Percentiles rank a stretch among this genome's conserved stretches.
Evolutionary conservation across 2,113 vertebrate genomes (phyloP).

Genomic region (Odontesthes bonariensis): DNA sequence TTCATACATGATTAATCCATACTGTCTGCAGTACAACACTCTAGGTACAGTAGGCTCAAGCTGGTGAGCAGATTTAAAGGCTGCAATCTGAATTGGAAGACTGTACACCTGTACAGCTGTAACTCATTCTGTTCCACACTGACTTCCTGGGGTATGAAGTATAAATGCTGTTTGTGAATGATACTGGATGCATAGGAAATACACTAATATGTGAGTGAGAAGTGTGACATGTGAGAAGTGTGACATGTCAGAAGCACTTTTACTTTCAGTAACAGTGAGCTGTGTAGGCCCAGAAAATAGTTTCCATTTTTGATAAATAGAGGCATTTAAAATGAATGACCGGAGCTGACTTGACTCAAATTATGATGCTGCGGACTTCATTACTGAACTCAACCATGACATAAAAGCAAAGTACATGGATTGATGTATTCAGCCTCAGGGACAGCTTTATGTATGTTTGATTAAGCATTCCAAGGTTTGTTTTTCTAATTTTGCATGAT

Average conservation of each 20-base stretch:
- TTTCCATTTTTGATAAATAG: conserved; percentile 29
- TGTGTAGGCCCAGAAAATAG: no score
- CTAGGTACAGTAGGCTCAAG: background rate
- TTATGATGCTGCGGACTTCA: conserved; percentile 89
- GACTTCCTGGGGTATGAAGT: background rate
- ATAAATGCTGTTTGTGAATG: background rate
- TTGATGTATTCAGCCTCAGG: conserved; percentile 88
- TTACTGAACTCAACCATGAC: conserved; percentile 91
- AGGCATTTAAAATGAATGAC: conserved; percentile 24
- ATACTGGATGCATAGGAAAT: background rate
- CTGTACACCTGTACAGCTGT: background rate
- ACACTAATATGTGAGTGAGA: no score
- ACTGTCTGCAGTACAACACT: background rate
- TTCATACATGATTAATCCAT: background rate
- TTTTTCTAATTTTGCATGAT: conserved; percentile 95
- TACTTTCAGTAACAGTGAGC: no score
- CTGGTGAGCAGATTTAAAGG: conserved; percentile 10
- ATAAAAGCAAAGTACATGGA: conserved; percentile 87
- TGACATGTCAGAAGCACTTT: no score
- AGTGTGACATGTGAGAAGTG: no score
- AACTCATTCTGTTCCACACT: background rate
- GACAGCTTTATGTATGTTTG: conserved; percentile 94
- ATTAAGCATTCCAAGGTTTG: conserved; percentile 95
- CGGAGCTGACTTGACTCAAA: conserved; percentile 74
- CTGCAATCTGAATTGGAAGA: background rate